Base-by-base conservation (phyloP, 2,888 invertebrate genomes). In the Augiades crinisus region DNA sequence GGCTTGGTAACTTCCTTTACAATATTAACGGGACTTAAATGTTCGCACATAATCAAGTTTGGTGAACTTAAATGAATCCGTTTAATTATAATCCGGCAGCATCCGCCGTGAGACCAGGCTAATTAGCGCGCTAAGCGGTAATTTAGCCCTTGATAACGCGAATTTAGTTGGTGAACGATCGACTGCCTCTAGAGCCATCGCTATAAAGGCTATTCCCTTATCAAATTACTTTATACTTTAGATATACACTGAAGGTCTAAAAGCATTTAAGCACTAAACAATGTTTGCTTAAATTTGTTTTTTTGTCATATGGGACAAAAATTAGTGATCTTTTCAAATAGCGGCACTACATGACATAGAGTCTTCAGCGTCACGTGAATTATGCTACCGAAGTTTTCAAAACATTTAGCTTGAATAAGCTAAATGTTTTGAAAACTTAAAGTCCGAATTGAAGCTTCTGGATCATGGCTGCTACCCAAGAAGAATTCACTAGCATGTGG, bases 71-170 rank as follows among this genome's bases (percentile, higher is more conserved):
- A 77, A 73, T 72, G 67, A 75, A 74, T 75, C 68, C 65, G 67
- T 75, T 78, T 77, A 77, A 79, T 80, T 79, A 76, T 69, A 69
- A 72, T 51, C 60, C 64, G 64, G 60, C 70, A 61, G 69, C 66
- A 66, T 67, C 65, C 65, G 59, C 63, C 55, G 55, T 63, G 65
- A 68, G 64, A 66, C 67, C 65, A 68, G 43, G 58, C 61, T 75
- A 75, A 78, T 80, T 72, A 76, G 59, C 60, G 55, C 63, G 63
- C 61, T 69, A 65, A 62, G 57, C 58, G 61, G 59, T 60, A 61
- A 64, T 63, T 68, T 61, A 56, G 49, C 55, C 56, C 59, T 61
- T 63, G 56, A 60, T 55, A 58, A 45, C 37, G 37, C 34, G 5
- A 56, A 57, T 61, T 60, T 57, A 44, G 6, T 19, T 14, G 19